Conservation (phyloP, 2,888 invertebrate genomes). For the Ochropleura leucogaster region DNA sequence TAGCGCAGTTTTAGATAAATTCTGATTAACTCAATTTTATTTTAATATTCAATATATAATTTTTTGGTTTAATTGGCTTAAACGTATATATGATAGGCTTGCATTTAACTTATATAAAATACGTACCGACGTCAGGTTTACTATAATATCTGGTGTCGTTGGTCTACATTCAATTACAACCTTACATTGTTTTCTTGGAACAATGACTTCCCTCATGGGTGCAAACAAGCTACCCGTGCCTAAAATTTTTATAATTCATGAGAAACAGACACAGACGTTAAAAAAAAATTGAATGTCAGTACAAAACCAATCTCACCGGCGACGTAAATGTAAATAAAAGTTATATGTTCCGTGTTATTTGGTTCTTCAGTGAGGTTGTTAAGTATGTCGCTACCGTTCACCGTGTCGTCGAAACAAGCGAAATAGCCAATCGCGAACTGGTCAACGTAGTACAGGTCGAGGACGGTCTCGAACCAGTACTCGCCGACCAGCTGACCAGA, state of each 20-base stretch:
- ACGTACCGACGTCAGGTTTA: slow-evolving; percentile 84
- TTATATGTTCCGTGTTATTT: slow-evolving; percentile 77
- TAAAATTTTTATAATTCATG: slow-evolving; percentile 78
- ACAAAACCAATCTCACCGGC: slow-evolving; percentile 80
- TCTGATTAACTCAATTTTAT: slow-evolving; percentile 27
- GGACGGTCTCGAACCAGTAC: slow-evolving; percentile 82
- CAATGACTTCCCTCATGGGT: slow-evolving; percentile 82
- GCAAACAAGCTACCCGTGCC: slow-evolving; percentile 83
- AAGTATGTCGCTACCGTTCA: slow-evolving; percentile 76
- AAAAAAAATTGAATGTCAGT: slow-evolving; percentile 42
- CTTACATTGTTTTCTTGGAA: slow-evolving; percentile 74
- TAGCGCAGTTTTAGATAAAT: slow-evolving; percentile 28
- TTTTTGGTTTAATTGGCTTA: slow-evolving; percentile 34
- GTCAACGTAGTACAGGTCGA: slow-evolving; percentile 86
- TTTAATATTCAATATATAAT: slow-evolving; percentile 22
- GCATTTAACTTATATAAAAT: slow-evolving; percentile 70
- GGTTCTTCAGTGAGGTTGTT: slow-evolving; percentile 80
- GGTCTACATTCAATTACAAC: slow-evolving; percentile 87
- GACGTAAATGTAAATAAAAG: slow-evolving; percentile 86
- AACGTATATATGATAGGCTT: slow-evolving; percentile 39
- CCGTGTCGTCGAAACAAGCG: slow-evolving; percentile 87
- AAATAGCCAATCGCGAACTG: slow-evolving; percentile 89
- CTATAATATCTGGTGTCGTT: slow-evolving; percentile 84
- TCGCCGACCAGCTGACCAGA: slow-evolving; percentile 63
- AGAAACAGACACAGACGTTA: slow-evolving; percentile 44